A percentile compares a stretch with the other conserved stretches of the same genome.
Evolutionary conservation across 2,888 invertebrate genomes (phyloP).

Genomic region (Yponomeuta evonymella): DNA sequence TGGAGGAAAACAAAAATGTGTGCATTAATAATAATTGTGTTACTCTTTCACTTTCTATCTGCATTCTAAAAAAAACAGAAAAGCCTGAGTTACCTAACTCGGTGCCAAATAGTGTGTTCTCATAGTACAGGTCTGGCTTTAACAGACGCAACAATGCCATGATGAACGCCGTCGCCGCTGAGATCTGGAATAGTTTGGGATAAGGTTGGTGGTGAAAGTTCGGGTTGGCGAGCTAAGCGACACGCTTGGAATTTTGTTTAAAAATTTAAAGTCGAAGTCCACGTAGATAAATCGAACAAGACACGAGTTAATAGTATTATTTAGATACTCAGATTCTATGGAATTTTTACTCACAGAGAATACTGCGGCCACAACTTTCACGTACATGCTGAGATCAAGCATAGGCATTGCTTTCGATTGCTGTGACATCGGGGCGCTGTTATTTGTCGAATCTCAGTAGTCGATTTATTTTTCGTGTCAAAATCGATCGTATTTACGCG

Average conservation of each 20-base stretch:
- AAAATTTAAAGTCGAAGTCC: neutral
- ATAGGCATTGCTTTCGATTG: constrained; percentile 56
- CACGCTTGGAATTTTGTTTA: neutral
- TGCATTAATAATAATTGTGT: no score
- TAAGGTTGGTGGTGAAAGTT: neutral
- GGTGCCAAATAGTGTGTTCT: constrained; percentile 43
- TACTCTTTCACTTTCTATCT: neutral
- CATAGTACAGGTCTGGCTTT: constrained; percentile 53
- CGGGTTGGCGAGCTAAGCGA: no score
- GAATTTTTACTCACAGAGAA: constrained; percentile 53
- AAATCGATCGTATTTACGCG: constrained; percentile 43
- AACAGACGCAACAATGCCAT: constrained; percentile 51
- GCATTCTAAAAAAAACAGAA: no score
- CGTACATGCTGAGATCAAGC: constrained; percentile 58
- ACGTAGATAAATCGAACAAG: neutral
- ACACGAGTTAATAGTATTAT: neutral
- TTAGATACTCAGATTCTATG: neutral
- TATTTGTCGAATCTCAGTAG: neutral
- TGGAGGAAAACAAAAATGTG: no score
- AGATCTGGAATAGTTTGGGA: constrained; percentile 40
- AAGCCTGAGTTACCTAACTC: constrained; percentile 42
- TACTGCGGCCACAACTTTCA: constrained; percentile 58
- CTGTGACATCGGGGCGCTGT: constrained; percentile 44
- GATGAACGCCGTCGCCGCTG: constrained; percentile 60
- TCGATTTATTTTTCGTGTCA: neutral